Evolutionary conservation across 2,797 vertebrate species (phyloP).

Genomic region (Coregonus sp.): DNA sequence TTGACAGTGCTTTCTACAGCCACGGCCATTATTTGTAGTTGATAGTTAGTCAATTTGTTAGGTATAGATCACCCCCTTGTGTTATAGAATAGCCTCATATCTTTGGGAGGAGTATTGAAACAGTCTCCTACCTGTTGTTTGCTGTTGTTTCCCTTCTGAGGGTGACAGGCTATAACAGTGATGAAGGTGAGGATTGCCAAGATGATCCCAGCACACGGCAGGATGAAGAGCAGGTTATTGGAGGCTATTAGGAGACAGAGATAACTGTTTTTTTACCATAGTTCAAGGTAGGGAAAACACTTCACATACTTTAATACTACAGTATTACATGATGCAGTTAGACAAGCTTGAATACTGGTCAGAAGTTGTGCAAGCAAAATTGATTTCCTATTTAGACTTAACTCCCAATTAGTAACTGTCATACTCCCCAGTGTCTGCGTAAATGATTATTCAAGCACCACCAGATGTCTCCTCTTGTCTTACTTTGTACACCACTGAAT

Average conservation of each 20-base stretch:
- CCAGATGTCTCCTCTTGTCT: not conserved
- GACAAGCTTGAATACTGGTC: not conserved
- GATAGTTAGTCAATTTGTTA: conserved; percentile 7
- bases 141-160: conserved; percentile 61
- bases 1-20: conserved; percentile 15
- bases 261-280: not conserved
- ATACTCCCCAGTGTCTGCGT: not conserved
- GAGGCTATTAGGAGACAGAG: conserved; percentile 65
- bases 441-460: not conserved
- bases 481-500: not conserved
- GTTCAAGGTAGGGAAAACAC: not conserved
- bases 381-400: not conserved
- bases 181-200: conserved; percentile 77
- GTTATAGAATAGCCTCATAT: conserved; percentile 18
- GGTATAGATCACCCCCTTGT: conserved; percentile 48
- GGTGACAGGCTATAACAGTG: conserved; percentile 74
- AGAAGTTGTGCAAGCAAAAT: not conserved
- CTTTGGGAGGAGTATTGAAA: not conserved
- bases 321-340: not conserved
- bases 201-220: conserved; percentile 78
- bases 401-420: not conserved
- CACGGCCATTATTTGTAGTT: not conserved
- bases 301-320: not conserved
- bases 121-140: conserved; percentile 73
- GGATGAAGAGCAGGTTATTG: conserved; percentile 76